Evolutionary conservation across 2,113 vertebrate species (phyloP).

Genomic region (Nestor notabilis): DNA sequence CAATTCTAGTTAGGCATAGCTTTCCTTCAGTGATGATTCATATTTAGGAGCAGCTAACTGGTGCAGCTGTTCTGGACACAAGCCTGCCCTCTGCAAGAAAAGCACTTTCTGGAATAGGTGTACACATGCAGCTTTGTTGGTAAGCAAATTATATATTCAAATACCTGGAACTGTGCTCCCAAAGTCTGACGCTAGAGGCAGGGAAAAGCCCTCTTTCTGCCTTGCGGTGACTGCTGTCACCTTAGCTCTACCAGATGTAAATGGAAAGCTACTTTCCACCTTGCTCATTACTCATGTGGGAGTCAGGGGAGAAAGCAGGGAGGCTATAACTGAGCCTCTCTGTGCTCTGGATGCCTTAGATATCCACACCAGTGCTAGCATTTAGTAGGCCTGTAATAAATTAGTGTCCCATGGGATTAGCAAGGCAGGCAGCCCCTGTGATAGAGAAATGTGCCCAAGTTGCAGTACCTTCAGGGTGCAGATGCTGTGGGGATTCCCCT

Average conservation of each 20-base stretch:
- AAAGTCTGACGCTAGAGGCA: neutral
- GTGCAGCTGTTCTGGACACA: slow-evolving; percentile 19
- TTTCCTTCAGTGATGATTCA: neutral
- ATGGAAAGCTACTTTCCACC: neutral
- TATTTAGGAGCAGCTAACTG: neutral
- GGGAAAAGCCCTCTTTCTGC: neutral
- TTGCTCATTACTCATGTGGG: neutral
- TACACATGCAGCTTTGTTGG: neutral
- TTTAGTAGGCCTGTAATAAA: neutral
- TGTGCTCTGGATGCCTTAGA: neutral
- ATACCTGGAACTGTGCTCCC: neutral
- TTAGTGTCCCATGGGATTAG: neutral
- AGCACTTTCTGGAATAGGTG: neutral
- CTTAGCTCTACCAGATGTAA: neutral
- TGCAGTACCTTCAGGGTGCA: neutral
- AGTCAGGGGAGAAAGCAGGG: neutral
- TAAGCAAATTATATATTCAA: neutral
- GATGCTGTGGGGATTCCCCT: neutral
- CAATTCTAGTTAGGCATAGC: neutral
- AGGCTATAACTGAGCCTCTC: neutral
- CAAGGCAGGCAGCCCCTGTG: neutral
- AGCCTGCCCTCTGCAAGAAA: neutral
- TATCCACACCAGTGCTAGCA: neutral
- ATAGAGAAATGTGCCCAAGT: neutral
- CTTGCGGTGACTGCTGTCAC: neutral